Conservation (phyloP, 2,113 vertebrate genomes). For the Mesitornis unicolor region DNA sequence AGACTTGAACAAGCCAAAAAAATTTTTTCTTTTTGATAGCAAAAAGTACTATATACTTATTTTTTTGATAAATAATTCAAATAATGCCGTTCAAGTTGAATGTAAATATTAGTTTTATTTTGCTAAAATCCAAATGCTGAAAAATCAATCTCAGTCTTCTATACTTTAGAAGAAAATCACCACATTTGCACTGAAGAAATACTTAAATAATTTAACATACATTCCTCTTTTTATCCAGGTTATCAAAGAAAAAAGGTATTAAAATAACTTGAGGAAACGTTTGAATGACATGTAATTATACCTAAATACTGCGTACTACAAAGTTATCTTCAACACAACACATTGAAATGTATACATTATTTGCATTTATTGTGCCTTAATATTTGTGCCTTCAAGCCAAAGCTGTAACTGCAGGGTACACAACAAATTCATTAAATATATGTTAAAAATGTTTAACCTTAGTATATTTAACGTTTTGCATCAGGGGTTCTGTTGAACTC, state of each 20-base stretch:
- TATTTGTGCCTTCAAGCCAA: slow-evolving; percentile 68
- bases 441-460: slow-evolving; percentile 8
- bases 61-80: not conserved
- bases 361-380: slow-evolving; percentile 75
- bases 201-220: slow-evolving; percentile 55
- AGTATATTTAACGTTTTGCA: slow-evolving; percentile 24
- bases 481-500: slow-evolving; percentile 57
- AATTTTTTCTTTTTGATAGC: not conserved
- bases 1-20: slow-evolving; percentile 33
- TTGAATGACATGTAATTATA: slow-evolving; percentile 62
- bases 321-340: slow-evolving; percentile 59
- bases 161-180: not conserved
- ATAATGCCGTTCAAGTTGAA: not conserved
- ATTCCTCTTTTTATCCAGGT: slow-evolving; percentile 53
- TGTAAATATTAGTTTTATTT: slow-evolving; percentile 39
- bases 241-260: slow-evolving; percentile 60
- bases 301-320: slow-evolving; percentile 34
- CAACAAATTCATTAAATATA: slow-evolving; percentile 12
- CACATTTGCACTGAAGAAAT: slow-evolving; percentile 37
- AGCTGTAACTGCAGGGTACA: slow-evolving; percentile 57
- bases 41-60: not conserved
- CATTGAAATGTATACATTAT: slow-evolving; percentile 60
- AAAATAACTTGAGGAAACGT: slow-evolving; percentile 57
- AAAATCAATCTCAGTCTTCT: slow-evolving; percentile 1
- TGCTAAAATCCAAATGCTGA: slow-evolving; percentile 34